Percentiles rank a stretch among this genome's conserved stretches.
Evolutionary conservation across 2,113 vertebrate species (phyloP).

Genomic region (Lagenorhynchus albirostris): DNA sequence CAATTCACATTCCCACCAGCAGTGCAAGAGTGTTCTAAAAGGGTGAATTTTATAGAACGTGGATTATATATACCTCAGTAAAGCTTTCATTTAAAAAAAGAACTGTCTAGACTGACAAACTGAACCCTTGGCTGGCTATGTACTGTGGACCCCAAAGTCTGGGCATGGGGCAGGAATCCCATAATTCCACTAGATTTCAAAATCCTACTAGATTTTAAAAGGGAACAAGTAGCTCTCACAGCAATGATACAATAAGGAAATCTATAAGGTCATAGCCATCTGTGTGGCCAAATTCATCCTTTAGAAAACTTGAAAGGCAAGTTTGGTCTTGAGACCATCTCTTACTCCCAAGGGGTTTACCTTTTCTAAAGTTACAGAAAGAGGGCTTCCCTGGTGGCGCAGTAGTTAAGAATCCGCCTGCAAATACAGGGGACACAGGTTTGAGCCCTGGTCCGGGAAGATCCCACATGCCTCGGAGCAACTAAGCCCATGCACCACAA

Average conservation of each 20-base stretch:
- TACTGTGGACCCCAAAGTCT: background rate
- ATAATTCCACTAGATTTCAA: background rate
- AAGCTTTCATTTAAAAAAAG: background rate
- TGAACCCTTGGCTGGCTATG: background rate
- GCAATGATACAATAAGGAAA: background rate
- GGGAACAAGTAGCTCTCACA: background rate
- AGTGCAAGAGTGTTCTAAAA: background rate
- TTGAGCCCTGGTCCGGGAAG: too few species aligned
- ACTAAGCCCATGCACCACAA: too few species aligned
- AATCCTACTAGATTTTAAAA: conserved; percentile 26
- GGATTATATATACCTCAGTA: background rate
- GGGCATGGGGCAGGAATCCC: background rate
- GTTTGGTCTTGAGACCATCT: background rate
- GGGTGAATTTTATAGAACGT: background rate
- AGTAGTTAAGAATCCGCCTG: too few species aligned
- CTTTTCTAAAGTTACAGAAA: background rate
- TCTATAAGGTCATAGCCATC: background rate
- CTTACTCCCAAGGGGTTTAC: conserved; percentile 5
- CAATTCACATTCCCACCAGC: too few species aligned
- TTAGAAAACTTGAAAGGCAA: background rate
- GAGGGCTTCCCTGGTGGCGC: too few species aligned
- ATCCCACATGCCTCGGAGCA: too few species aligned
- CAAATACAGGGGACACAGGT: too few species aligned
- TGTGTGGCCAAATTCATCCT: background rate
- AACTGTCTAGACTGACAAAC: background rate